Evolutionary conservation across 2,888 invertebrate species (phyloP), one percentile per base, ranked within the genome.

Genomic region (Agrochola lota): DNA sequence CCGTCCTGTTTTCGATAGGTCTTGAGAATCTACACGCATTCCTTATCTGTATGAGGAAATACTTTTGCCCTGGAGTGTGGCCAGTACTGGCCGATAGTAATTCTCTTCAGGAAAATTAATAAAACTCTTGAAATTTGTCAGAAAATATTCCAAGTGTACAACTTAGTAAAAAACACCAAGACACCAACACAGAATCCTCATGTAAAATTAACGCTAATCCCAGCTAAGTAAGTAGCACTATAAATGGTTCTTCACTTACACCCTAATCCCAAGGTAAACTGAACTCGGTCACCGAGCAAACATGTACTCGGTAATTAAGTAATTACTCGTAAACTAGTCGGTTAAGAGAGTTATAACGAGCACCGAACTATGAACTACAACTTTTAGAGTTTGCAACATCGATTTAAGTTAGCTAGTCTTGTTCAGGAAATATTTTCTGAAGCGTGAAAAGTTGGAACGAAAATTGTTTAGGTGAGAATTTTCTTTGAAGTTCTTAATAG

Each of bases 231-330:
- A 68, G 67, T 52, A 69, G 40, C 17, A 66, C n/a, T 59, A 26
- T 59, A 17, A 59, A 15, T 26, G 26, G 26, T 26, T 59, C 67
- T 66, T 69, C 68, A 62, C n/a, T 64, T 40, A 35, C 60, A 55
- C 78, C 57, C 59, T 67, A 84, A 85, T 78, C 64, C 40, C 6
- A 68, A 80, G 76, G 75, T 81, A 87, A 80, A 82, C 75, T 30
- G 15, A 49, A 64, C 74, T 57, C 70, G 78, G 81, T 82, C 85
- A 78, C 80, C 52, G 59, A 49, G 74, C 67, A 83, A 88, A 88
- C 85, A 83, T 86, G 81, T 87, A 80, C 72, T 62, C 43, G n/a
- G 66, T 86, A 87, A 88, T 88, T 80, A 88, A 87, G 87, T 84
- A 86, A 88, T 88, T 86, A 87, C 80, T 76, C 63, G 49, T 79